These are phyloP conservation scores for Caenorhabditis brenneri DNA, from an alignment of 1,140 invertebrate genomes.

Conservation along the genomic window DNA sequence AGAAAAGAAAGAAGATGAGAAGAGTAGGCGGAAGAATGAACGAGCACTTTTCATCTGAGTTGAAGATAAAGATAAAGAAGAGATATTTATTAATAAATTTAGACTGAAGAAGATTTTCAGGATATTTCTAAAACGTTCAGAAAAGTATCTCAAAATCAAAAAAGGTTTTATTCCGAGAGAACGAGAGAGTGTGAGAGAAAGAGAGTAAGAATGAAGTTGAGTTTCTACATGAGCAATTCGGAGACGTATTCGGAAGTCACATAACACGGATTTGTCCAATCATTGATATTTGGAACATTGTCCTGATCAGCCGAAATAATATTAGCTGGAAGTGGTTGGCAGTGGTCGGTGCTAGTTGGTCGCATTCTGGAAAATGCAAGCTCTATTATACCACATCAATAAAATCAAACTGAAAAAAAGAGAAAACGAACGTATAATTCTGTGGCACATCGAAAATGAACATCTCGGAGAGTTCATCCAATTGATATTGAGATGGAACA, in stretches of 20 bases:
- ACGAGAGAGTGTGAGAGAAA: too few species aligned
- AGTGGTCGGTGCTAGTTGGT: neutral
- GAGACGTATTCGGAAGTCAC: constrained; percentile 34
- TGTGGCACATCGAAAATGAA: constrained; percentile 13
- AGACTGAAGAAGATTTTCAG: neutral
- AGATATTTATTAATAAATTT: neutral
- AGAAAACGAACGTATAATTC: neutral
- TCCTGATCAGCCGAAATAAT: neutral
- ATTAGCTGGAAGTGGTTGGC: neutral
- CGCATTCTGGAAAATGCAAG: neutral
- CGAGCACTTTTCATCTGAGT: neutral
- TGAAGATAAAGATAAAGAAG: neutral
- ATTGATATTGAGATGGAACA: constrained; percentile 24
- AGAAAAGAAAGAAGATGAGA: neutral
- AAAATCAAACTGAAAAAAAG: neutral
- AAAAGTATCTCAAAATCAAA: neutral
- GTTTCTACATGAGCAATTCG: constrained; percentile 14
- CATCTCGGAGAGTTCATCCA: constrained; percentile 22
- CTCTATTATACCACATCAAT: too few species aligned
- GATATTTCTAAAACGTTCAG: too few species aligned
- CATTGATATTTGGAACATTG: neutral
- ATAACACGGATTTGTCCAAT: constrained; percentile 7
- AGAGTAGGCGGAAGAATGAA: constrained; percentile 41
- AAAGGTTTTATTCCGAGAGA: too few species aligned
- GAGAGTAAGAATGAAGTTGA: too few species aligned